These are phyloP conservation scores for Drosophila stalkeri DNA, from an alignment of 2,888 invertebrate genomes.

Conservation along the genomic window DNA sequence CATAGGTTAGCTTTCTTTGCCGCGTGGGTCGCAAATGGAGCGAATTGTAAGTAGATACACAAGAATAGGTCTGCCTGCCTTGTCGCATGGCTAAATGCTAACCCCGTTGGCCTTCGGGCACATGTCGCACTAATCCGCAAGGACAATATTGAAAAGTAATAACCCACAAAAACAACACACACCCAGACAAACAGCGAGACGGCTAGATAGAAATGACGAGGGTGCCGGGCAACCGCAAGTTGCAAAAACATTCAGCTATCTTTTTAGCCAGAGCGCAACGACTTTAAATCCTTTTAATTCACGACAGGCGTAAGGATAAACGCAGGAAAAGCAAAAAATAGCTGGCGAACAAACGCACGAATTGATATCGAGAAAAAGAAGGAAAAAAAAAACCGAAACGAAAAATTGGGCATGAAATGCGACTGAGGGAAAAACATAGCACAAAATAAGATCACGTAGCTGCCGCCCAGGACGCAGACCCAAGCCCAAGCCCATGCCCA, in stretches of 20 bases:
- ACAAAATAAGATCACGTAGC: constrained; percentile 83
- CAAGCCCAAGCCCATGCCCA: constrained; percentile 23
- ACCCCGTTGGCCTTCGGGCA: constrained; percentile 59
- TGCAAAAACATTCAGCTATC: constrained; percentile 75
- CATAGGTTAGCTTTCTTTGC: constrained; percentile 1
- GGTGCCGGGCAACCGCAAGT: constrained; percentile 75
- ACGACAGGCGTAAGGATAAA: constrained; percentile 75
- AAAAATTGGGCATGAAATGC: constrained; percentile 75
- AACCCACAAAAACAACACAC: constrained; percentile 80
- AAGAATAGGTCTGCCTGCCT: constrained; percentile 19
- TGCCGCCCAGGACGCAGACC: constrained; percentile 57
- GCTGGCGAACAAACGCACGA: constrained; percentile 67
- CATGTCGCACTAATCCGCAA: constrained; percentile 83
- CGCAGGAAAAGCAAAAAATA: constrained; percentile 33
- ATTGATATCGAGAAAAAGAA: constrained; percentile 65
- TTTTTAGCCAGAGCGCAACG: constrained; percentile 64
- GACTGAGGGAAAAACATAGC: constrained; percentile 56
- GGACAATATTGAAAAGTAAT: constrained; percentile 86
- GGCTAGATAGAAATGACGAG: constrained; percentile 53
- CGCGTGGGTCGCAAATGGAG: constrained; percentile 29
- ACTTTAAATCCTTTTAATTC: constrained; percentile 80
- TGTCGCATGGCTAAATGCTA: constrained; percentile 37
- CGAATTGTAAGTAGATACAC: constrained; percentile 22
- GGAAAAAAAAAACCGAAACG: constrained; percentile 21
- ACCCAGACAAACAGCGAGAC: constrained; percentile 39